Evolutionary conservation across 23 tunicate species (phyloP).

Genomic region (Styela clava): DNA sequence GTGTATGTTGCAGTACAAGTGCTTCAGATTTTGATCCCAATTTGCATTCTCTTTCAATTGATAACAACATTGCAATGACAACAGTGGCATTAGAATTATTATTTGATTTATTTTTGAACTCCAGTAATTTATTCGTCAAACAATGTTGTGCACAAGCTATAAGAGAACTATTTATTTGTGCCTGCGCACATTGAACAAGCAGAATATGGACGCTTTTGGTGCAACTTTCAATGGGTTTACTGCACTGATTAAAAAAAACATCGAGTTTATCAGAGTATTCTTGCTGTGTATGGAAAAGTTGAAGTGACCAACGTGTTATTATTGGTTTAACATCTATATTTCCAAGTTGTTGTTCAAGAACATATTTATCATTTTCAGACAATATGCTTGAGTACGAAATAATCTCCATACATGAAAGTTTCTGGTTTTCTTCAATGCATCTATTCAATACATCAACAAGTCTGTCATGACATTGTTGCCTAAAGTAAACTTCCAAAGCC

Average conservation of each 20-base stretch:
- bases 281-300: constrained; percentile 57
- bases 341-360: constrained; percentile 9
- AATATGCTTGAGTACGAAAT: constrained; percentile 22
- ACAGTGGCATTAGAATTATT: background rate
- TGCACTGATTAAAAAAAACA: constrained; percentile 28
- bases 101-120: background rate
- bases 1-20: constrained; percentile 46
- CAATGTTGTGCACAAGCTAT: constrained; percentile 47
- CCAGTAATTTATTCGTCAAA: constrained; percentile 28
- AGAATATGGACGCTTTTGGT: background rate
- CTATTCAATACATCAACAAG: background rate
- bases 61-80: constrained; percentile 36
- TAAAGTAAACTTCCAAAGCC: background rate
- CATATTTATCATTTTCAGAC: constrained; percentile 7
- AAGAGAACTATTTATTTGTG: constrained; percentile 28
- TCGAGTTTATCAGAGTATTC: constrained; percentile 39
- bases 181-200: constrained; percentile 68
- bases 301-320: constrained; percentile 41
- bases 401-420: constrained; percentile 12
- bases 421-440: background rate
- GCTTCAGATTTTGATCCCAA: constrained; percentile 6
- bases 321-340: constrained; percentile 5
- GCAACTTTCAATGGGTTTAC: too few species aligned
- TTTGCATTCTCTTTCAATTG: constrained; percentile 43
- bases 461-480: constrained; percentile 3